These are phyloP conservation scores for Parauchenoglanis punctatus DNA, from an alignment of 2,797 vertebrate species.

Conservation along the genomic window DNA sequence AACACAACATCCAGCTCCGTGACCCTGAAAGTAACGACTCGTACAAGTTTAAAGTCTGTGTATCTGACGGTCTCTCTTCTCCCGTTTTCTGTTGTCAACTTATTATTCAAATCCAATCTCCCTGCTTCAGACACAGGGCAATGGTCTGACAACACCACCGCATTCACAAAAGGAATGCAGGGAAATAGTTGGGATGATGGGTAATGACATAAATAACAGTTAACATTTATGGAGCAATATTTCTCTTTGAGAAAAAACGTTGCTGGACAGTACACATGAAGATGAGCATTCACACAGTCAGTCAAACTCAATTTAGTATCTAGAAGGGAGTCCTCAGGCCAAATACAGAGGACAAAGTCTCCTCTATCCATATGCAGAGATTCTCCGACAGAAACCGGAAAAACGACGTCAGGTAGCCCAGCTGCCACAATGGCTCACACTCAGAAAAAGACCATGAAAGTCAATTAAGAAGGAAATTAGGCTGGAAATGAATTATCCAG, in stretches of 20 bases:
- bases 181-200: conserved; percentile 1
- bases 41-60: conserved; percentile 2
- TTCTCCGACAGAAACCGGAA: conserved; percentile 26
- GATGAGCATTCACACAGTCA: conserved; percentile 23
- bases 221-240: conserved; percentile 43
- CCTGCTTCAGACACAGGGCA: neutral
- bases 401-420: conserved; percentile 54
- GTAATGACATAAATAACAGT: conserved; percentile 39
- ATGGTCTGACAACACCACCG: neutral
- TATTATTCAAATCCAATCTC: neutral
- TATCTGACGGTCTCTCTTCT: neutral
- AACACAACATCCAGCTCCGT: conserved; percentile 15
- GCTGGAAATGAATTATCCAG: conserved; percentile 60
- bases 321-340: conserved; percentile 13
- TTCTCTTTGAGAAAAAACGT: conserved; percentile 47
- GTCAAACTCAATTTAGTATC: conserved; percentile 6
- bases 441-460: conserved; percentile 57
- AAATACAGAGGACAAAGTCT: conserved; percentile 39
- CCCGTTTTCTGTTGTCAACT: neutral
- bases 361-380: conserved; percentile 35
- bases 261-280: conserved; percentile 1
- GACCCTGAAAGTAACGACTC: conserved; percentile 1
- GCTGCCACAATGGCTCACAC: conserved; percentile 44
- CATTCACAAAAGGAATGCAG: conserved; percentile 13
- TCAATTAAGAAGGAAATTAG: conserved; percentile 60